phyloP scores from a whole-genome alignment of 2,113 vertebrate genomes.

The Edolisoma coerulescens region DNA sequence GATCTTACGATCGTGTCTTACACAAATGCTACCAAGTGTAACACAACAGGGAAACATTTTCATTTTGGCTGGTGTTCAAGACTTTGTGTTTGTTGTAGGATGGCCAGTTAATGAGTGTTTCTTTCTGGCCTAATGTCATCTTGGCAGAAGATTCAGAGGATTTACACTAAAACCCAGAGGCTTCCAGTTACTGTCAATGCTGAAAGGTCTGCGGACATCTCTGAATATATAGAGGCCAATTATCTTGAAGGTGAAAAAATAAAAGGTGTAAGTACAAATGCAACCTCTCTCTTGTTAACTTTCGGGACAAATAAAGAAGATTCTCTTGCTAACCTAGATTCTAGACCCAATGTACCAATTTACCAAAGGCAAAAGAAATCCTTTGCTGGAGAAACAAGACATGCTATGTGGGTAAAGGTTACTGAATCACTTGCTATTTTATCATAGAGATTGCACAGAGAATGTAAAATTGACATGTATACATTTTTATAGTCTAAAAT shows the following conservation, averaged over 20 bases:
- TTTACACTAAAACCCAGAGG: neutral
- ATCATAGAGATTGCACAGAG: neutral
- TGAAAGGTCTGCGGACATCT: neutral
- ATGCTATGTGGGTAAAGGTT: neutral
- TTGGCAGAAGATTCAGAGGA: neutral
- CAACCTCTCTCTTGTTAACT: neutral
- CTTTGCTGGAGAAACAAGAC: neutral
- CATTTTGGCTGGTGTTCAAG: neutral
- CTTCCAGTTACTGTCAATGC: neutral
- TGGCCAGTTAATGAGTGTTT: neutral
- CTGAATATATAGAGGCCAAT: neutral
- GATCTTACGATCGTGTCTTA: rapidly evolving
- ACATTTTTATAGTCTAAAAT: neutral
- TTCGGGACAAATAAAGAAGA: neutral
- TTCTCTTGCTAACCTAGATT: neutral
- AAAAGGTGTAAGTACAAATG: neutral
- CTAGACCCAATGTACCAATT: neutral
- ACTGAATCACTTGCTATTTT: neutral
- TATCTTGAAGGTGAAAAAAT: neutral
- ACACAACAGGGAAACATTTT: neutral
- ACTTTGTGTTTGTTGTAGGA: neutral
- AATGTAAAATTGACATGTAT: neutral
- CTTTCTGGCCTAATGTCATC: neutral
- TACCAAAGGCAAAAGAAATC: neutral
- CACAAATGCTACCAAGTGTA: neutral